Percentiles rank a stretch among this genome's conserved stretches.
phyloP scores from a whole-genome alignment of 2,888 invertebrate genomes.

The Himalopsyche kuldschensis region DNA sequence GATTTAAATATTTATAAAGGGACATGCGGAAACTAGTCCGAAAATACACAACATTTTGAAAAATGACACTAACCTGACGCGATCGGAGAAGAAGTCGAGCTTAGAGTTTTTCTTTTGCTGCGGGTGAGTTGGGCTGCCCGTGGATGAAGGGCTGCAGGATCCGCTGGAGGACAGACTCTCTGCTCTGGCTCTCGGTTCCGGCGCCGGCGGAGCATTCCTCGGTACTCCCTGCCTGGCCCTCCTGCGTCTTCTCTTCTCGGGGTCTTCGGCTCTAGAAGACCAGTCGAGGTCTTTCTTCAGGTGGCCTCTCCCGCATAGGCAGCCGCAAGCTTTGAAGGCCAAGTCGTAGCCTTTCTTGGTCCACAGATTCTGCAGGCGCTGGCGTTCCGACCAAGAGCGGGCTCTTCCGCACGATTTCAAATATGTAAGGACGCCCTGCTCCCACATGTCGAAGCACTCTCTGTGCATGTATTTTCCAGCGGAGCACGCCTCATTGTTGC shows the following conservation, averaged over 20 bases:
- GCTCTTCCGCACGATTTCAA: slow-evolving; percentile 90
- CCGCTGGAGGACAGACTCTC: slow-evolving; percentile 79
- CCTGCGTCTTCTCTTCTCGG: slow-evolving; percentile 53
- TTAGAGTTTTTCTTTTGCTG: slow-evolving; percentile 73
- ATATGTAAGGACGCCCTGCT: slow-evolving; percentile 83
- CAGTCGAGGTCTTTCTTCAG: slow-evolving; percentile 94
- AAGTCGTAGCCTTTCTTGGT: slow-evolving; percentile 97
- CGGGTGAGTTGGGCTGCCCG: slow-evolving; percentile 73
- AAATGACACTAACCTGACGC: slow-evolving; percentile 72
- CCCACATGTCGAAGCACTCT: slow-evolving; percentile 94
- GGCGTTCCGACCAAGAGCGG: slow-evolving; percentile 92
- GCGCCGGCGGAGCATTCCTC: slow-evolving; percentile 39
- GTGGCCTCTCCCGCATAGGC: slow-evolving; percentile 90
- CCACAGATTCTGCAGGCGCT: slow-evolving; percentile 94
- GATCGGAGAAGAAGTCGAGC: slow-evolving; percentile 76
- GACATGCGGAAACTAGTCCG: too few species aligned
- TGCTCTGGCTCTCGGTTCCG: slow-evolving; percentile 66
- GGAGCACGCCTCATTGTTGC: slow-evolving; percentile 92
- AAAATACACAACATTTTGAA: background rate
- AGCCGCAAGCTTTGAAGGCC: slow-evolving; percentile 93
- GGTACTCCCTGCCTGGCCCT: slow-evolving; percentile 41
- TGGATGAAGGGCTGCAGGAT: slow-evolving; percentile 80
- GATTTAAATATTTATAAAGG: too few species aligned
- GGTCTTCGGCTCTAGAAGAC: slow-evolving; percentile 62
- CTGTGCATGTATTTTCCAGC: slow-evolving; percentile 93